Conservation (phyloP, 1,140 invertebrate species). For the Pseudomyrmex pallidus region DNA sequence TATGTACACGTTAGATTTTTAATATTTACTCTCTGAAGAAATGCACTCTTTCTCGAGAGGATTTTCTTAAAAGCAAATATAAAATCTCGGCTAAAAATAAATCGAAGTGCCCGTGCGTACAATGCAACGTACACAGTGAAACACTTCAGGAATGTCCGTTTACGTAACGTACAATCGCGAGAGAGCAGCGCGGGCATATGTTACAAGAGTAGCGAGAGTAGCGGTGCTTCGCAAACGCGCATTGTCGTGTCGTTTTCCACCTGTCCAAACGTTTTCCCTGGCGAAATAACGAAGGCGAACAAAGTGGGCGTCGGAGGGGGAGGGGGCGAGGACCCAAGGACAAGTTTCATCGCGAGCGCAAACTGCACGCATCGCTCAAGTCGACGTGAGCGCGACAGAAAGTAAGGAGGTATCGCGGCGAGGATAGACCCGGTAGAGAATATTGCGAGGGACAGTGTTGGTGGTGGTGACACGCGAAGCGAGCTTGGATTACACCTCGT, state of each 20-base stretch:
- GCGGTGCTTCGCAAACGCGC: constrained; percentile 13
- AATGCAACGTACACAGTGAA: constrained; percentile 1
- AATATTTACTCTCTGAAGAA: too few relatives aligned
- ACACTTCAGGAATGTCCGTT: constrained; percentile 25
- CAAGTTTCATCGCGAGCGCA: constrained; percentile 62
- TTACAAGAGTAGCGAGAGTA: constrained; percentile 12
- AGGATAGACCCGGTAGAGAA: constrained; percentile 11
- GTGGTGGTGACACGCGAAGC: constrained; percentile 16
- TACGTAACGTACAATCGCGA: constrained; percentile 25
- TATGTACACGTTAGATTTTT: too few relatives aligned
- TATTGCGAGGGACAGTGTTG: constrained; percentile 14
- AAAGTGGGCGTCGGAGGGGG: constrained; percentile 17
- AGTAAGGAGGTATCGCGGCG: constrained; percentile 25
- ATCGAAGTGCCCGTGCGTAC: constrained; percentile 23
- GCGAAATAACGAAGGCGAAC: constrained; percentile 57
- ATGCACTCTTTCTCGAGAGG: background rate
- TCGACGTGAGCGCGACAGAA: constrained; percentile 53
- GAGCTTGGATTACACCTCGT: constrained; percentile 42
- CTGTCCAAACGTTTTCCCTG: constrained; percentile 11
- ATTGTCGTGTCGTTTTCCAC: constrained; percentile 7
- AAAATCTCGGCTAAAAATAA: constrained; percentile 19
- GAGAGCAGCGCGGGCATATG: constrained; percentile 31
- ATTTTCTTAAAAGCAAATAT: background rate
- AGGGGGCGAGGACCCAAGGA: constrained; percentile 22
- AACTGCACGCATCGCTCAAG: constrained; percentile 63